Evolutionary conservation across 2,797 vertebrate genomes (phyloP).

Genomic region (Allobates femoralis): DNA sequence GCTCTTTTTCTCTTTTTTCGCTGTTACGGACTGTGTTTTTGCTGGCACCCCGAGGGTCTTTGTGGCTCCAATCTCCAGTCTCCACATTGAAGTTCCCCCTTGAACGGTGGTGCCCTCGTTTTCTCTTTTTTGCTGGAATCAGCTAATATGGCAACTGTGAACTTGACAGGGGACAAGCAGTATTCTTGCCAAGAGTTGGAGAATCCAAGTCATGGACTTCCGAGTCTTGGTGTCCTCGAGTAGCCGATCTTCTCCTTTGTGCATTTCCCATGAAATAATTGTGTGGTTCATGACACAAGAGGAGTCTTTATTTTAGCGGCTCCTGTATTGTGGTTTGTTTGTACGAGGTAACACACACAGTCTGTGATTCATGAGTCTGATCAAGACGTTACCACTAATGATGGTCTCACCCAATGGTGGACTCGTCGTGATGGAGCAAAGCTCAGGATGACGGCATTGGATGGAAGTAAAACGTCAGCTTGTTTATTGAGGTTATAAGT

Average conservation of each 20-base stretch:
- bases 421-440: not conserved
- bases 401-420: not conserved
- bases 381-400: not conserved
- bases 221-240: not conserved
- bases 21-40: no score
- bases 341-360: not conserved
- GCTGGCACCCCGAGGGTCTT: no score
- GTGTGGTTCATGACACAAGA: not conserved
- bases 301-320: not conserved
- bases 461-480: no score
- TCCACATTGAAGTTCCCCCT: no score
- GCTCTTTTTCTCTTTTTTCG: no score
- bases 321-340: constrained; percentile 4
- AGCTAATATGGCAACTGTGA: no score
- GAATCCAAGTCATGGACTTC: not conserved
- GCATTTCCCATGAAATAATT: not conserved
- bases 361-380: not conserved
- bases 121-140: no score
- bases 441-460: not conserved
- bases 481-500: constrained; percentile 19
- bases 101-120: no score
- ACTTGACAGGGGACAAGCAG: no score
- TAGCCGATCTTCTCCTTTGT: not conserved
- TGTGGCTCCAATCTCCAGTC: no score
- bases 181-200: not conserved